A percentile compares a stretch with the other conserved stretches of the same genome.
Evolutionary conservation across 1,140 invertebrate species (phyloP).

Genomic region (Polyergus mexicanus): DNA sequence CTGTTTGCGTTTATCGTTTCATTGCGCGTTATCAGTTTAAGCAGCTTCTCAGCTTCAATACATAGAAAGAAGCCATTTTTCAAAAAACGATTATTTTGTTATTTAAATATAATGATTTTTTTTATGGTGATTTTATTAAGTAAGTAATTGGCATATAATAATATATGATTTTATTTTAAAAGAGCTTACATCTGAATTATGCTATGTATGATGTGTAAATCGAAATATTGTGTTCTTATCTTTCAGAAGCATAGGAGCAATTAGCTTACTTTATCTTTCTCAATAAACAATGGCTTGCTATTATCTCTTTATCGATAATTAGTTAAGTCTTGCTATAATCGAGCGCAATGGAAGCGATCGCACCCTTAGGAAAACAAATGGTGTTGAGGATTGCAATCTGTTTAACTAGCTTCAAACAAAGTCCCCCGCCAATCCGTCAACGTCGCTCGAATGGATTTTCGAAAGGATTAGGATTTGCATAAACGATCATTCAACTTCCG

Average conservation of each 20-base stretch:
- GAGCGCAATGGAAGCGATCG: slow-evolving; percentile 37
- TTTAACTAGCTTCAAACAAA: slow-evolving; percentile 73
- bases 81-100: background rate
- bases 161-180: slow-evolving; percentile 5
- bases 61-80: background rate
- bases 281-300: background rate
- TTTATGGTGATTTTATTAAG: background rate
- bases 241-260: slow-evolving; percentile 3
- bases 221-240: background rate
- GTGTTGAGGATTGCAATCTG: slow-evolving; percentile 79
- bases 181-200: background rate
- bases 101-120: background rate
- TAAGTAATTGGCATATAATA: background rate
- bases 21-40: background rate
- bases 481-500: slow-evolving; percentile 83
- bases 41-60: slow-evolving; percentile 10
- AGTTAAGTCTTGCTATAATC: slow-evolving; percentile 60
- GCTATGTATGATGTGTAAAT: background rate
- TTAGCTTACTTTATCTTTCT: background rate
- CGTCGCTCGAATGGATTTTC: slow-evolving; percentile 82
- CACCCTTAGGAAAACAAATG: slow-evolving; percentile 79
- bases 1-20: background rate
- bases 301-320: slow-evolving; percentile 58
- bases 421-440: slow-evolving; percentile 82
- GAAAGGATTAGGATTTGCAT: slow-evolving; percentile 86